Conservation (phyloP, 2,113 vertebrate genomes). For the Megaleporinus macrocephalus region DNA sequence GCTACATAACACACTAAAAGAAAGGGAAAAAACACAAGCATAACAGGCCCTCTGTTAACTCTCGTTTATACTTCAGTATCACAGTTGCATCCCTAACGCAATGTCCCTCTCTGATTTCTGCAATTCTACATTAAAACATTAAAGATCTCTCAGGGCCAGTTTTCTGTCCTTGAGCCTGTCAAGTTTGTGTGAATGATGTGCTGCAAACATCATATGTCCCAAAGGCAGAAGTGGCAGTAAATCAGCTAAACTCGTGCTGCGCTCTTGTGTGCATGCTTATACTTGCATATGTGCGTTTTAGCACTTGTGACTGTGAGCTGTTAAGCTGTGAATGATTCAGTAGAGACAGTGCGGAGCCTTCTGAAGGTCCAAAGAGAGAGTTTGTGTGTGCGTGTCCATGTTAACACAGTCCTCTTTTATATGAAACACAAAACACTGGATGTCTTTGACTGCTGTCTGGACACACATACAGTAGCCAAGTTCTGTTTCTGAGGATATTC, state of each 20-base stretch:
- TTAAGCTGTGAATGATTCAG: slow-evolving; percentile 24
- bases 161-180: neutral
- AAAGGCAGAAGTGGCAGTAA: neutral
- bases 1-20: too few species aligned
- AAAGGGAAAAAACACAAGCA: too few species aligned
- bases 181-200: neutral
- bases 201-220: neutral
- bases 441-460: neutral
- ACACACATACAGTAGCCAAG: neutral
- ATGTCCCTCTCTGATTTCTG: too few species aligned
- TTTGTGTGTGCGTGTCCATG: slow-evolving; percentile 14
- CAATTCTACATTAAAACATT: neutral
- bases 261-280: neutral
- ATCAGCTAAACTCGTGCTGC: neutral
- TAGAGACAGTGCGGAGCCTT: neutral
- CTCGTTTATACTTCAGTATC: too few species aligned
- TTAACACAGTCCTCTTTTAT: slow-evolving; percentile 10
- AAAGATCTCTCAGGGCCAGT: neutral
- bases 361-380: neutral
- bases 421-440: slow-evolving; percentile 9
- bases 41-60: too few species aligned
- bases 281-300: neutral
- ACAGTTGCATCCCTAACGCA: too few species aligned
- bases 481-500: neutral
- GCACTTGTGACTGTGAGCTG: neutral